Conservation (phyloP, 2,113 vertebrate species). For the Regulus satrapa region DNA sequence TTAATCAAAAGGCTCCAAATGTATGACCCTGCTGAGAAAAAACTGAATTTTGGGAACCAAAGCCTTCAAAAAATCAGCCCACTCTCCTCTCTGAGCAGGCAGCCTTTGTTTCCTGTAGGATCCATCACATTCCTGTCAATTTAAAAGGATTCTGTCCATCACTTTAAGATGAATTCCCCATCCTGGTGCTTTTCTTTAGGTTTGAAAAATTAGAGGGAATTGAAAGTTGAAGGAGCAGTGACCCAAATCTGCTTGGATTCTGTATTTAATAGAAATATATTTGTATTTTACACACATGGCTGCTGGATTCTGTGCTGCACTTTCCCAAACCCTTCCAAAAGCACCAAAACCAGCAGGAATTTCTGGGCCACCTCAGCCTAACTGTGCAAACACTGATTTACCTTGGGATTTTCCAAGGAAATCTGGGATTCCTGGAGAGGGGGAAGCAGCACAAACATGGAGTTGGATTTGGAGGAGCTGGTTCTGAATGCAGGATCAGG, state of each 20-base stretch:
- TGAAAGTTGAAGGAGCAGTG: neutral
- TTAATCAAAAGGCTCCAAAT: conserved; percentile 24
- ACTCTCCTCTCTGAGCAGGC: neutral
- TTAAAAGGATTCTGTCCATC: neutral
- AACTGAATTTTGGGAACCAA: conserved; percentile 13
- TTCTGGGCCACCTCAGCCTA: neutral
- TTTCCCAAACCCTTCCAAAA: neutral
- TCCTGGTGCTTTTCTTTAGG: neutral
- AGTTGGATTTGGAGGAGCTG: neutral
- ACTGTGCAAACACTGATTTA: neutral
- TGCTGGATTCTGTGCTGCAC: neutral
- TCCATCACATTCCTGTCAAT: neutral
- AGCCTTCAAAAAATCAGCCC: neutral
- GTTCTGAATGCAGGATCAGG: neutral
- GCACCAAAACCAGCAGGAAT: neutral
- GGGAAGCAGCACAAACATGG: neutral
- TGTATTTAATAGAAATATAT: neutral
- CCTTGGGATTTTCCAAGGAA: neutral
- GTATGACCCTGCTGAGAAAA: neutral
- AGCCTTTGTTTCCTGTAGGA: neutral
- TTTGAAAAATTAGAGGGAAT: neutral
- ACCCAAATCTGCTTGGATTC: neutral
- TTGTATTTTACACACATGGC: neutral
- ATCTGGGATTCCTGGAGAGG: fast-evolving
- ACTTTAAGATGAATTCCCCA: neutral